Percentiles rank a stretch among this genome's conserved stretches.
phyloP scores from a whole-genome alignment of 2,113 vertebrate genomes.

The Megalops atlanticus region DNA sequence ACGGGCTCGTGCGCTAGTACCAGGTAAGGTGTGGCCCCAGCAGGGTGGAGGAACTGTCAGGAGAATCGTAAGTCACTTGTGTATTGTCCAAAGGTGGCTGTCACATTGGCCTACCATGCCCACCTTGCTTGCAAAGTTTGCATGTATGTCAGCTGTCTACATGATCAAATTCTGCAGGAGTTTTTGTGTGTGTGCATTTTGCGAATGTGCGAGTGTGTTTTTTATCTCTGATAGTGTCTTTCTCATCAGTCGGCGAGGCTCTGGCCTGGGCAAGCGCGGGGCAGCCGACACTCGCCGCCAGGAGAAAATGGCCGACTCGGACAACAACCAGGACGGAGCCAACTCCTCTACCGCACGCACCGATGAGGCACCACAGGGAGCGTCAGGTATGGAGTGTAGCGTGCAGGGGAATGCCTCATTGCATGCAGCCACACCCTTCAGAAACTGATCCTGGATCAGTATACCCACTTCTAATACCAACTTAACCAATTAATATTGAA shows the following conservation, averaged over 20 bases:
- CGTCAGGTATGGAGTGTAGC: slow-evolving; percentile 78
- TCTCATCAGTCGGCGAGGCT: slow-evolving; percentile 92
- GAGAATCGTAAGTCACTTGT: too few species aligned
- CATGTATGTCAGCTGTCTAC: background rate
- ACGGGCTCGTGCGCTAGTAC: slow-evolving; percentile 99
- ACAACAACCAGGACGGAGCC: slow-evolving; percentile 96
- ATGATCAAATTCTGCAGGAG: background rate
- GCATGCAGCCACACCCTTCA: too few species aligned
- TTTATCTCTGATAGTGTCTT: background rate
- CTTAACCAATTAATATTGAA: too few species aligned
- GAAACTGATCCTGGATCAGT: too few species aligned
- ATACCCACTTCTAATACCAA: too few species aligned
- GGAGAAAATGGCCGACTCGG: slow-evolving; percentile 99
- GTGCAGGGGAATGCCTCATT: too few species aligned
- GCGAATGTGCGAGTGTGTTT: too few species aligned
- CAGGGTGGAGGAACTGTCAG: too few species aligned
- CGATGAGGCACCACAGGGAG: slow-evolving; percentile 95
- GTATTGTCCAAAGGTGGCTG: too few species aligned
- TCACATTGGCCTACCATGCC: too few species aligned
- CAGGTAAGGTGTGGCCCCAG: too few species aligned
- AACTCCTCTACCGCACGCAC: slow-evolving; percentile 92
- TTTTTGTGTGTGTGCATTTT: background rate
- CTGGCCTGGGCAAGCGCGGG: slow-evolving; percentile 99
- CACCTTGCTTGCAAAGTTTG: too few species aligned
- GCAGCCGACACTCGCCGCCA: slow-evolving; percentile 98